A percentile compares a stretch with the other conserved stretches of the same genome.
Evolutionary conservation across 2,113 vertebrate genomes (phyloP).

Genomic region (Spea bombifrons): DNA sequence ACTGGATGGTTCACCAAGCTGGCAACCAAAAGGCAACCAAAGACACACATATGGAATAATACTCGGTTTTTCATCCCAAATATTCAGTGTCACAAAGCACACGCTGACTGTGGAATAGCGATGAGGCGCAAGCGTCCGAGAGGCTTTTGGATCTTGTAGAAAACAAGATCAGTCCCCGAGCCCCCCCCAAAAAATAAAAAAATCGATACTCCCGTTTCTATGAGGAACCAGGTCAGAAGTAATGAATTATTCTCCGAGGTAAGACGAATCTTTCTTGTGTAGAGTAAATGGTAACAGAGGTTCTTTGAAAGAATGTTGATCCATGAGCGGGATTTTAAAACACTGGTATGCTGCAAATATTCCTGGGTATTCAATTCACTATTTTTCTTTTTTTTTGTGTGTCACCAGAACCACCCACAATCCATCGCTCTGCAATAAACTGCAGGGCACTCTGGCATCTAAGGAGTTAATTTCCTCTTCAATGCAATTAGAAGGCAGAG

Average conservation of each 20-base stretch:
- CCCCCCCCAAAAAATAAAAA: constrained; percentile 2
- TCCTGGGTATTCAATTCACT: constrained; percentile 51
- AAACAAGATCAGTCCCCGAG: not conserved
- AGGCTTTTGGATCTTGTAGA: not conserved
- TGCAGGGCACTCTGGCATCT: constrained; percentile 21
- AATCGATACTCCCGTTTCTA: constrained; percentile 16
- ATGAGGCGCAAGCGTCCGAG: not conserved
- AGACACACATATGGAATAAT: constrained; percentile 1
- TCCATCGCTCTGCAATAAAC: constrained; percentile 18
- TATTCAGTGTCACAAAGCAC: not conserved
- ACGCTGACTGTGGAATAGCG: not conserved
- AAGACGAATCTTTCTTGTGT: constrained; percentile 37
- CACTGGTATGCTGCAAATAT: constrained; percentile 58
- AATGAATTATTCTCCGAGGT: constrained; percentile 28
- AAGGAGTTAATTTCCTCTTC: constrained; percentile 11
- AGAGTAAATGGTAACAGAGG: constrained; percentile 23
- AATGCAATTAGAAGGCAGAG: constrained; percentile 82
- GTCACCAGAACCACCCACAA: constrained; percentile 9
- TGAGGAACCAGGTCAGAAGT: constrained; percentile 31
- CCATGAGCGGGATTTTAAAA: constrained; percentile 54
- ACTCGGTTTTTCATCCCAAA: not conserved
- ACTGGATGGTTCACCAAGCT: not conserved
- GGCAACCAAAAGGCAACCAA: not conserved
- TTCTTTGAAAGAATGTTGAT: constrained; percentile 42
- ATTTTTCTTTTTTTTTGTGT: not conserved